phyloP scores from a whole-genome alignment of 1,140 invertebrate genomes.

The Palaemon carinicauda region DNA sequence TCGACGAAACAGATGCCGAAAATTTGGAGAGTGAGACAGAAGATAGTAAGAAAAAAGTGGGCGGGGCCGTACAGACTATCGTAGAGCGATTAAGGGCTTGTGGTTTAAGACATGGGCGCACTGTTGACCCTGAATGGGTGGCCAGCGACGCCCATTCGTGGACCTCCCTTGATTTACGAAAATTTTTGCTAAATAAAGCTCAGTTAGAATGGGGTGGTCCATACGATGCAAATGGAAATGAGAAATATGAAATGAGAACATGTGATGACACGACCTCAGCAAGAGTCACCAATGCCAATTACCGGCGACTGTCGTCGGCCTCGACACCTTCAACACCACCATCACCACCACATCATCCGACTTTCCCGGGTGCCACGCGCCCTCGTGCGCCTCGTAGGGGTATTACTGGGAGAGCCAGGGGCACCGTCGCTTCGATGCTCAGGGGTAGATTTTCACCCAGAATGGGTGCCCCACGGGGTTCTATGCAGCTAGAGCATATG shows the following conservation, averaged over 20 bases:
- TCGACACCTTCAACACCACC: constrained; percentile 5
- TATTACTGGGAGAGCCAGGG: not conserved
- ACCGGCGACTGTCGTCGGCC: not conserved
- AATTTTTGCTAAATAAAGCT: constrained; percentile 35
- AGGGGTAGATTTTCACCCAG: not conserved
- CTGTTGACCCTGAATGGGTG: not conserved
- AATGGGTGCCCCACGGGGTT: not conserved
- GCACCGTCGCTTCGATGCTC: not conserved
- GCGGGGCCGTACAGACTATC: constrained; percentile 33
- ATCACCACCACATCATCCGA: not conserved
- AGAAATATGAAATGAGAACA: constrained; percentile 12
- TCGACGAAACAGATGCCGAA: not conserved
- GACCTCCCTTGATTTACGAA: constrained; percentile 36
- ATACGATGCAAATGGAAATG: not conserved
- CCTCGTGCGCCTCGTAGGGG: not conserved
- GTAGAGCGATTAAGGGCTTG: constrained; percentile 40
- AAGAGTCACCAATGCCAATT: not conserved
- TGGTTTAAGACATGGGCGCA: constrained; percentile 4
- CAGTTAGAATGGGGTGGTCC: constrained; percentile 36
- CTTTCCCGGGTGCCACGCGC: not conserved
- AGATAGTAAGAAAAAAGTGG: not conserved
- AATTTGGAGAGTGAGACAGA: constrained; percentile 17
- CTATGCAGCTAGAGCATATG: constrained; percentile 39
- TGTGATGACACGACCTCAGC: not conserved
- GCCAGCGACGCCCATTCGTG: constrained; percentile 8